Conservation (phyloP, 1,140 invertebrate genomes). For the Hyles euphorbiae region DNA sequence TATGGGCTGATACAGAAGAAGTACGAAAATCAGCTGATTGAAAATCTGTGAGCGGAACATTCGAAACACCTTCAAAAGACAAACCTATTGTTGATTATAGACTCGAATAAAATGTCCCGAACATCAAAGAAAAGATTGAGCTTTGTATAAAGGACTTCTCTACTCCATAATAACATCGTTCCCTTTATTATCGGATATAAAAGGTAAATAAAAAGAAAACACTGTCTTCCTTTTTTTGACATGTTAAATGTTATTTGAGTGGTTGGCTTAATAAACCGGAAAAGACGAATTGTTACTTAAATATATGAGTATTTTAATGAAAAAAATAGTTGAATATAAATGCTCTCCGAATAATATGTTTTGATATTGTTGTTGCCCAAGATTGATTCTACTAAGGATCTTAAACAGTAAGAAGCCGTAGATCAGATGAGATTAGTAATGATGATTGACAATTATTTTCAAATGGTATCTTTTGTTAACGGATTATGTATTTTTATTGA, state of each 20-base stretch:
- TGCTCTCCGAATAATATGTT: no score
- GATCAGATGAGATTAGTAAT: no score
- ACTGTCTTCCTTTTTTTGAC: conserved; percentile 9
- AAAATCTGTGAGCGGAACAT: conserved; percentile 28
- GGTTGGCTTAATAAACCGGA: background rate
- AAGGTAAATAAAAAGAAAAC: conserved; percentile 20
- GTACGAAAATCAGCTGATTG: conserved; percentile 20
- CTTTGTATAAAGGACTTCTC: conserved; percentile 26
- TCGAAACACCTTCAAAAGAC: conserved; percentile 27
- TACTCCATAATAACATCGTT: conserved; percentile 27
- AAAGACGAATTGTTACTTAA: no score
- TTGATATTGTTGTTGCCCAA: no score
- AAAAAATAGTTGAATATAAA: no score
- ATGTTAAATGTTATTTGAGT: conserved; percentile 9
- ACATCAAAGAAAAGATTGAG: conserved; percentile 35
- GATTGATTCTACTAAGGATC: no score
- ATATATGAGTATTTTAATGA: no score
- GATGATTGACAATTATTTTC: no score
- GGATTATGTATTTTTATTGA: no score
- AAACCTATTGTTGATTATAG: conserved; percentile 33
- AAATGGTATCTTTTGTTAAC: no score
- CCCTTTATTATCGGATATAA: conserved; percentile 29
- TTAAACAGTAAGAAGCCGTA: no score
- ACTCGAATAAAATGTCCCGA: conserved; percentile 30
- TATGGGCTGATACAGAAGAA: no score